phyloP scores from a whole-genome alignment of 2,888 invertebrate genomes.

The Lasioglossum pauxillum region DNA sequence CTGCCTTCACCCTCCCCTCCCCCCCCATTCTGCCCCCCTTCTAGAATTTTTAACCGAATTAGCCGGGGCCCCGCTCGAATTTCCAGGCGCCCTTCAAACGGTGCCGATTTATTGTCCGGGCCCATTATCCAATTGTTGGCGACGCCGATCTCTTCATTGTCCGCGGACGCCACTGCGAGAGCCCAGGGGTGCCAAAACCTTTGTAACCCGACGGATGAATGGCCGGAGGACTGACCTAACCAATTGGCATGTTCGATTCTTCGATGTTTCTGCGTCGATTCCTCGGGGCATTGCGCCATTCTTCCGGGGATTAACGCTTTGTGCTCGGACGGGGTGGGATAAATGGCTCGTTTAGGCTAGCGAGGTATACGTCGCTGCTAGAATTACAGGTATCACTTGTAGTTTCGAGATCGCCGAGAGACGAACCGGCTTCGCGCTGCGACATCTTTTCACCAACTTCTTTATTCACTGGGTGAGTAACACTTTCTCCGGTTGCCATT shows the following conservation, averaged over 20 bases:
- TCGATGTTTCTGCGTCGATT: no score
- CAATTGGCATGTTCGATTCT: not conserved
- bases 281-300: not conserved
- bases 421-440: no score
- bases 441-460: no score
- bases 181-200: not conserved
- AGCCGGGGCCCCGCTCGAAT: not conserved
- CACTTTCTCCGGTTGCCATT: no score
- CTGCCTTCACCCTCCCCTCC: not conserved
- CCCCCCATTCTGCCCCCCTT: not conserved
- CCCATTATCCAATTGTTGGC: conserved; percentile 5
- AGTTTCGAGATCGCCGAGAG: no score
- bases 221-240: not conserved
- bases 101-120: not conserved
- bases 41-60: not conserved
- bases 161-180: not conserved
- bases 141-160: not conserved
- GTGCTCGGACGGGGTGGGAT: no score
- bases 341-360: no score
- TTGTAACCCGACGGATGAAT: not conserved
- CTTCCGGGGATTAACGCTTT: no score
- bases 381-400: no score
- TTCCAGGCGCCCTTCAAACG: not conserved
- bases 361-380: no score
- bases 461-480: no score